Evolutionary conservation across 2,797 vertebrate genomes (phyloP), one percentile per base, ranked within the genome.

Genomic region (Gadopsis bispinosus): DNA sequence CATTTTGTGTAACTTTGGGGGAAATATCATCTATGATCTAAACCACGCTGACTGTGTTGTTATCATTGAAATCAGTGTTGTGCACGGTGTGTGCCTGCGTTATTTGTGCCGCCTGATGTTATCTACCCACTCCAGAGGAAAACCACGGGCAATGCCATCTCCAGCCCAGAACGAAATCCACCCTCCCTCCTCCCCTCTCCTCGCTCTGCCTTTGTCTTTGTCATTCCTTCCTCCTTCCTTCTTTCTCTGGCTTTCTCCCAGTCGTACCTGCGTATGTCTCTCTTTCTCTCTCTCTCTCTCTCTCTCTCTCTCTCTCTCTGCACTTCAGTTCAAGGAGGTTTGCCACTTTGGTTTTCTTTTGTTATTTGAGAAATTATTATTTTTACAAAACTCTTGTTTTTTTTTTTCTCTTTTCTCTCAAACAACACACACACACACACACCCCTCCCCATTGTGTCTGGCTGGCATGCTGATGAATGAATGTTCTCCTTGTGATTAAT

Each of bases 391-490:
- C 10, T 65, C 5, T 48, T 58, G 2, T 58, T 8, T 17, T 7
- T 69, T 39, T 35, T 8, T 74, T 47, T 69, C 19, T 78, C 5
- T 58, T 81, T 48, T 56, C 29, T 76, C 55, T 26, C 26, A 26
- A 26, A 26, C 26, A 1, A 26, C 26, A 26, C 26, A 26, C 66
- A 47, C 69, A 70, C 14, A 75, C 47, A 73, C 76, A 47, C 39
- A 66, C 81, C 69, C 81, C 77, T 75, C 83, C 67, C 67, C 60
- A 86, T 91, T 91, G 84, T 91, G 89, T 89, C 88, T 91, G 84
- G 82, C 75, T 92, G 82, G 87, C 87, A 87, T 83, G 86, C 85
- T 85, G 91, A 91, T 92, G 82, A 92, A 90, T 93, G 86, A 92
- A 83, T 71, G 79, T 88, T 73, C 80, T 39, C 80, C 81, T 60